Percentiles rank a stretch among this genome's conserved stretches.
phyloP scores from a whole-genome alignment of 2,113 vertebrate species.

The Ia io region DNA sequence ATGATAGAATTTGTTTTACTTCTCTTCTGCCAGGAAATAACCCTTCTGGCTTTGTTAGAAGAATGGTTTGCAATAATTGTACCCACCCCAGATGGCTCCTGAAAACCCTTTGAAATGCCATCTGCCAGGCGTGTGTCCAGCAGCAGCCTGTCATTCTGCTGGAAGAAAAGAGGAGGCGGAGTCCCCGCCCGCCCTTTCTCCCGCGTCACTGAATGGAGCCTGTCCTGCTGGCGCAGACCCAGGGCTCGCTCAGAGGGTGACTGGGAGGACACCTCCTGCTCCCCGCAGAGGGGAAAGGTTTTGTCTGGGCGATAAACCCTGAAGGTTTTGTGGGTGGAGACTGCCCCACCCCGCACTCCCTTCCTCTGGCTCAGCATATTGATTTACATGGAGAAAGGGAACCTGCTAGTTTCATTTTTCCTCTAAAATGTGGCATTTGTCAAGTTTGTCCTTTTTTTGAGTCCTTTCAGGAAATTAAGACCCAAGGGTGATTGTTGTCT shows the following conservation, averaged over 20 bases:
- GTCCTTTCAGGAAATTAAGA: slow-evolving; percentile 50
- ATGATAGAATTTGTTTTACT: slow-evolving; percentile 70
- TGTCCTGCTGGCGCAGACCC: slow-evolving; percentile 73
- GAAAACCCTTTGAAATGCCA: slow-evolving; percentile 89
- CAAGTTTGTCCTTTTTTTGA: slow-evolving; percentile 7
- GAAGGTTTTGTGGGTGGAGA: slow-evolving; percentile 10
- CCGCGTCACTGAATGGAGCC: slow-evolving; percentile 52
- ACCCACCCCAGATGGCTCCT: slow-evolving; percentile 89
- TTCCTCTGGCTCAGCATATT: not conserved
- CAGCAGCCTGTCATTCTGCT: slow-evolving; percentile 85
- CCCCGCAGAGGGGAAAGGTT: slow-evolving; percentile 61
- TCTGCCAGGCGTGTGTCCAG: slow-evolving; percentile 91
- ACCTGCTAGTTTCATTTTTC: not conserved
- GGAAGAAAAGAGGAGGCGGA: slow-evolving; percentile 80
- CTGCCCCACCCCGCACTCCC: not conserved
- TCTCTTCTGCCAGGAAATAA: slow-evolving; percentile 75
- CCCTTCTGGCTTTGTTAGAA: slow-evolving; percentile 86
- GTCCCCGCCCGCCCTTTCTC: slow-evolving; percentile 68
- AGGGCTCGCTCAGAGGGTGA: slow-evolving; percentile 48
- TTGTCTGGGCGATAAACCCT: slow-evolving; percentile 44
- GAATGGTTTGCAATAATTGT: slow-evolving; percentile 85
- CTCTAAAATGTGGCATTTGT: slow-evolving; percentile 1
- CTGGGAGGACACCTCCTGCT: slow-evolving; percentile 70
- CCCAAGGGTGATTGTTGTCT: not conserved
- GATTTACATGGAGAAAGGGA: not conserved